Conservation (phyloP, 1,140 invertebrate genomes). For the Hirudo medicinalis region DNA sequence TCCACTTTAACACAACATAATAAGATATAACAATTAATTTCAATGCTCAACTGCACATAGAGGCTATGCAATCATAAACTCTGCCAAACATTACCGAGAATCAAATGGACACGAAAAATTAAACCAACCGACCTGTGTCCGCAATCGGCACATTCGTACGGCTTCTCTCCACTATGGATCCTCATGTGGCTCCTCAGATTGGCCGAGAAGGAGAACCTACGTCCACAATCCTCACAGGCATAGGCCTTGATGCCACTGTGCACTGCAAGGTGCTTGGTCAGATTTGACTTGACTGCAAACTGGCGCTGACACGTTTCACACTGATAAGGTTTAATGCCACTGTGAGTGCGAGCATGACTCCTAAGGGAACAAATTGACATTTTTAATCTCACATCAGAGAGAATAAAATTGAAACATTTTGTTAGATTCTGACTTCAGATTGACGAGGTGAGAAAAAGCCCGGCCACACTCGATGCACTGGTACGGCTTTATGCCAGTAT, state of each 20-base stretch:
- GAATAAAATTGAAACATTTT: background rate
- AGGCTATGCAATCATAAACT: too few species aligned
- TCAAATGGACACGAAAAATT: too few species aligned
- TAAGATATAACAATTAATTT: too few species aligned
- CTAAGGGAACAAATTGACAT: background rate
- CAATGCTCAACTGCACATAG: too few species aligned
- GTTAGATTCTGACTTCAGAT: constrained; percentile 5
- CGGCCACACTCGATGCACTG: constrained; percentile 83
- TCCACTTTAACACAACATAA: too few species aligned
- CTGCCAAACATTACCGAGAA: too few species aligned
- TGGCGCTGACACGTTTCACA: constrained; percentile 11
- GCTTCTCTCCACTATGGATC: constrained; percentile 87
- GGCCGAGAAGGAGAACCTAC: constrained; percentile 79
- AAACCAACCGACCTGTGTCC: background rate
- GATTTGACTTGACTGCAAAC: constrained; percentile 17
- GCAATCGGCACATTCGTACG: constrained; percentile 75
- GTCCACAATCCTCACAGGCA: constrained; percentile 82
- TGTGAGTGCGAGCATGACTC: constrained; percentile 15
- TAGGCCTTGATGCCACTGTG: constrained; percentile 50
- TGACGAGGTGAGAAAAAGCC: constrained; percentile 15
- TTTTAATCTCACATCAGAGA: too few species aligned
- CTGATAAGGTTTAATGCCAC: constrained; percentile 14
- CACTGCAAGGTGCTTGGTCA: constrained; percentile 11
- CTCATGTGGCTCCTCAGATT: constrained; percentile 76
- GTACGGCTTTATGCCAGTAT: constrained; percentile 75